Evolutionary conservation across 2,888 invertebrate genomes (phyloP).

Genomic region (Asteroscopus sphinx): DNA sequence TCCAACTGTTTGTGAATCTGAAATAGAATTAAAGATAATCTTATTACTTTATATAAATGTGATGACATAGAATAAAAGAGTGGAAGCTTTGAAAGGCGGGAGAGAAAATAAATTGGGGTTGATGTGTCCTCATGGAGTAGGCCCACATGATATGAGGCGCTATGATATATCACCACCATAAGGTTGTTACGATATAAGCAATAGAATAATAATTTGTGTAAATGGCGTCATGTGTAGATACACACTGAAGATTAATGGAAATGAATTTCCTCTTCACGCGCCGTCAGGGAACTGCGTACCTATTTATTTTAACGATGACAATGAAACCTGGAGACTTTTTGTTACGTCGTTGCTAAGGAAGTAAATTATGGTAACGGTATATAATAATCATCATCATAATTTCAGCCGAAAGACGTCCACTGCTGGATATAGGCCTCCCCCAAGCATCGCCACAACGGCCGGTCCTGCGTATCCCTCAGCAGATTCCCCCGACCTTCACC

Average conservation of each 20-base stretch:
- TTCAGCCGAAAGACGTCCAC: no score
- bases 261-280: conserved; percentile 21
- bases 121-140: conserved; percentile 74
- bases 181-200: conserved; percentile 41
- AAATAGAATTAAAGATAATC: conserved; percentile 33
- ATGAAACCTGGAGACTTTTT: conserved; percentile 6
- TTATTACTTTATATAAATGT: conserved; percentile 35
- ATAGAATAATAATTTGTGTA: conserved; percentile 49
- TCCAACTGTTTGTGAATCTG: conserved; percentile 22
- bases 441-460: no score
- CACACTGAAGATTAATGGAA: conserved; percentile 37
- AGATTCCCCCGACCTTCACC: no score
- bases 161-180: conserved; percentile 73
- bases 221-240: conserved; percentile 41
- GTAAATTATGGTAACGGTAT: background rate
- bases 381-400: background rate
- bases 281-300: conserved; percentile 29
- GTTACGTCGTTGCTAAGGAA: conserved; percentile 11
- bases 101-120: conserved; percentile 81
- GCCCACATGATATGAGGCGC: conserved; percentile 72
- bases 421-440: no score
- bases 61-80: conserved; percentile 60
- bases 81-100: conserved; percentile 73
- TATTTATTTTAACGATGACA: conserved; percentile 27
- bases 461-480: no score